phyloP scores from a whole-genome alignment of 2,113 vertebrate species.

The Cyphomyrus plagiostoma region DNA sequence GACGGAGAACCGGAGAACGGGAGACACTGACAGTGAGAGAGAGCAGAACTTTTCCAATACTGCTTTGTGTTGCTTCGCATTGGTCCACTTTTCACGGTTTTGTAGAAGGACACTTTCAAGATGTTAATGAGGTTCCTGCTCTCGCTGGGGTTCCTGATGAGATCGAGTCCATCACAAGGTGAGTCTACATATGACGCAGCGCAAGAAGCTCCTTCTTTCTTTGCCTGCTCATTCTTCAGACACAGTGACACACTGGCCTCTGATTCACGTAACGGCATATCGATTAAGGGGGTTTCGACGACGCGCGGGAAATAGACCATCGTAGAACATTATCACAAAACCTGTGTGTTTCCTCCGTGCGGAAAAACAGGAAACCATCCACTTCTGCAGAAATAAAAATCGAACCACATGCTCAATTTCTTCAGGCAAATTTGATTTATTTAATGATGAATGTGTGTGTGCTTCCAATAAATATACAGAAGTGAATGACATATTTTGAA shows the following conservation, averaged over 20 bases:
- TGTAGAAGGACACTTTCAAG: neutral
- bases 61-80: neutral
- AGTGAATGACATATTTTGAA: neutral
- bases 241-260: neutral
- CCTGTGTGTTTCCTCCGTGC: neutral
- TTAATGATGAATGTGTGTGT: neutral
- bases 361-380: neutral
- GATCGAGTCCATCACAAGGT: neutral
- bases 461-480: neutral
- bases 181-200: neutral
- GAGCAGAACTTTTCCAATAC: neutral
- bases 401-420: neutral
- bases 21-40: neutral
- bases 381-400: neutral
- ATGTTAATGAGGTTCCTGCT: neutral
- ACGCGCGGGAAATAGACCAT: neutral
- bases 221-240: neutral
- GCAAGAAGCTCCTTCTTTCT: neutral
- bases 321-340: neutral
- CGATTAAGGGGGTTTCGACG: neutral
- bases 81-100: neutral
- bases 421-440: neutral
- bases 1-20: no score
- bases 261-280: neutral
- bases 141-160: neutral